Percentiles rank a stretch among this genome's conserved stretches.
Evolutionary conservation across 2,113 vertebrate species (phyloP).

Genomic region (Epinephelus fuscoguttatus): DNA sequence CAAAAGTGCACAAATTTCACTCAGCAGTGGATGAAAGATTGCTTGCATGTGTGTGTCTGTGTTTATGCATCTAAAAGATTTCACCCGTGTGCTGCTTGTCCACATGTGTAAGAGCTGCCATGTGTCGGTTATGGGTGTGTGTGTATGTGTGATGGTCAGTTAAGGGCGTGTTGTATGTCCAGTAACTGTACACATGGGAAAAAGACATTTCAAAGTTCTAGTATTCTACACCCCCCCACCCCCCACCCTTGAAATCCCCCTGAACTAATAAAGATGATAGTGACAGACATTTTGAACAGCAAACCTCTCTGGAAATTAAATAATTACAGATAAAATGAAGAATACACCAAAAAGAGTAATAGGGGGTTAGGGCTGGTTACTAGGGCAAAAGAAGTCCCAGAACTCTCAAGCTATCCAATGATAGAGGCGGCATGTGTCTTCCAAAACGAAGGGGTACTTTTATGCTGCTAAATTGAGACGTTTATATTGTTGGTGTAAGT

Average conservation of each 20-base stretch:
- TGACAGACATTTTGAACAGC: neutral
- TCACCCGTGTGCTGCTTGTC: slow-evolving; percentile 2
- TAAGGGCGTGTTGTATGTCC: slow-evolving; percentile 64
- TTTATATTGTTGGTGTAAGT: too few relatives aligned
- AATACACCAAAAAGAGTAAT: neutral
- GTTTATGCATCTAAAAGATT: neutral
- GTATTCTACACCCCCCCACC: neutral
- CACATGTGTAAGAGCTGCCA: slow-evolving; percentile 6
- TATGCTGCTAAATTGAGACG: too few relatives aligned
- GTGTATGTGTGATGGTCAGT: slow-evolving; percentile 51
- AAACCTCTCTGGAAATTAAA: neutral
- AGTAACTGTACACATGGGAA: slow-evolving; percentile 47
- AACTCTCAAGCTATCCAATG: too few relatives aligned
- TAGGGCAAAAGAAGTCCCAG: too few relatives aligned
- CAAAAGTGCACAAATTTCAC: neutral
- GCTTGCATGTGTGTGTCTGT: neutral
- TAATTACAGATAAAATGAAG: neutral
- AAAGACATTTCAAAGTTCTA: neutral
- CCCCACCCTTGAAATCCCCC: too few relatives aligned
- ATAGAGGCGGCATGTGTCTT: too few relatives aligned
- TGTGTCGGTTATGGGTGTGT: slow-evolving; percentile 67
- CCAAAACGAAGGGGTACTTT: too few relatives aligned
- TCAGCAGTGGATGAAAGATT: neutral
- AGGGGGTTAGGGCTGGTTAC: too few relatives aligned
- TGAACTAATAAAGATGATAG: neutral